Evolutionary conservation across 2,888 invertebrate genomes (phyloP), one percentile per base, ranked within the genome.

Genomic region (Mechanitis messenoides): DNA sequence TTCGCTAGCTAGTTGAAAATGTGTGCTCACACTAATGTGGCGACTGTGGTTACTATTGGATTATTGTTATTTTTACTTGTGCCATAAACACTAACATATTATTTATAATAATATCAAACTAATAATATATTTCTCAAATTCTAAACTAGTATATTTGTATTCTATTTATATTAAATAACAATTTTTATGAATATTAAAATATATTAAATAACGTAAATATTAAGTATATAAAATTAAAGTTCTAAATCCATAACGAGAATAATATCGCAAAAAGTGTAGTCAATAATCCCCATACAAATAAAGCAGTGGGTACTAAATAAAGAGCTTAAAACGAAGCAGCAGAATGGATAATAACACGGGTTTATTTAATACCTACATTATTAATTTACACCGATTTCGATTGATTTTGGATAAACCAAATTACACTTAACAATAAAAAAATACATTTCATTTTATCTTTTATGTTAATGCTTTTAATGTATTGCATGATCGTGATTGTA

Each of bases 1-100:
- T 64, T 80, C 77, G 79, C 77, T 78, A 78, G 74, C 75, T 69
- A 76, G 69, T 71, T 70, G 50, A 31, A 74, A 78, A 81, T 81
- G 75, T 77, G 79, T 79, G 80, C 78, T 78, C 74, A 76, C 70
- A 68, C 71, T 76, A 77, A 75, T 73, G 73, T 72, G 69, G 71
- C 64, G 66, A 67, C 67, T 68, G 69, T 66, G 68, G 69, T 46
- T 55, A 54, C 33, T 59, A 54, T 45, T 54, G 54, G 28, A 6
- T 31, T n/a, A 31, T 31, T 47, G 20, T 28, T 50, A 31, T 31
- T 50, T 50, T 9, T 50, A 50, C 50, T 50, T 50, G 50, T 50
- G 31, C 50, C 50, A 50, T 50, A 56, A 56, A 45, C 12, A 46
- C 12, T 11, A 33, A 56, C 20, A 38, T 42, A 28, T 12, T 20